Conservation (phyloP, 1,140 invertebrate genomes). For the Euura lappo region DNA sequence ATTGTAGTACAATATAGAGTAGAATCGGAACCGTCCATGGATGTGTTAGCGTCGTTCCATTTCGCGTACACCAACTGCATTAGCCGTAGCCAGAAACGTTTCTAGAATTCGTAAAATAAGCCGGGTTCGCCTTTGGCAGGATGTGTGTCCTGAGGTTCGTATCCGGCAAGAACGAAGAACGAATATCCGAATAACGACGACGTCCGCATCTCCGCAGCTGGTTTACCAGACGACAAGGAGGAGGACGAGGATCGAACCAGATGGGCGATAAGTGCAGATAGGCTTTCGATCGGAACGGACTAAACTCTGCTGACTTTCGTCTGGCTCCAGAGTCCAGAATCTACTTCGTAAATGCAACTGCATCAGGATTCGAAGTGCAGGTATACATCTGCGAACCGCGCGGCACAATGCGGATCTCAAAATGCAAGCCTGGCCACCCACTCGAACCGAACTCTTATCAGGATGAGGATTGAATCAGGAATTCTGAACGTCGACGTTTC, state of each 20-base stretch:
- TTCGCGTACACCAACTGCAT: slow-evolving; percentile 30
- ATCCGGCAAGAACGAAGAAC: neutral
- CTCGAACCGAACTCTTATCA: too few species aligned
- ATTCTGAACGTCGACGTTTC: too few species aligned
- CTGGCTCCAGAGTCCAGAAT: neutral
- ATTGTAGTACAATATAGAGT: too few species aligned
- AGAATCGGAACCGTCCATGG: too few species aligned
- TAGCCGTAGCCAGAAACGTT: slow-evolving; percentile 30
- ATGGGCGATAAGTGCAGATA: neutral
- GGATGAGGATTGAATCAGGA: too few species aligned
- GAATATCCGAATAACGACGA: neutral
- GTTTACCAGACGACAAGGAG: neutral
- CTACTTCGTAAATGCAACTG: too few species aligned
- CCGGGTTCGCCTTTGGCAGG: neutral
- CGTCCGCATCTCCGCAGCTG: neutral
- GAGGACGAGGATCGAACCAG: neutral
- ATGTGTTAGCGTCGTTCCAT: neutral
- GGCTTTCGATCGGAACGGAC: neutral
- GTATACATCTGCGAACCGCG: too few species aligned
- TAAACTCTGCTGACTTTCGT: neutral
- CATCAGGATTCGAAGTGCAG: too few species aligned
- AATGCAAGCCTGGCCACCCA: too few species aligned
- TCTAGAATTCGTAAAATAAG: slow-evolving; percentile 34
- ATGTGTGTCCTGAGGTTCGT: neutral
- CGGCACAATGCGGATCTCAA: too few species aligned